phyloP scores from a whole-genome alignment of 2,888 invertebrate species.

The Syritta pipiens region DNA sequence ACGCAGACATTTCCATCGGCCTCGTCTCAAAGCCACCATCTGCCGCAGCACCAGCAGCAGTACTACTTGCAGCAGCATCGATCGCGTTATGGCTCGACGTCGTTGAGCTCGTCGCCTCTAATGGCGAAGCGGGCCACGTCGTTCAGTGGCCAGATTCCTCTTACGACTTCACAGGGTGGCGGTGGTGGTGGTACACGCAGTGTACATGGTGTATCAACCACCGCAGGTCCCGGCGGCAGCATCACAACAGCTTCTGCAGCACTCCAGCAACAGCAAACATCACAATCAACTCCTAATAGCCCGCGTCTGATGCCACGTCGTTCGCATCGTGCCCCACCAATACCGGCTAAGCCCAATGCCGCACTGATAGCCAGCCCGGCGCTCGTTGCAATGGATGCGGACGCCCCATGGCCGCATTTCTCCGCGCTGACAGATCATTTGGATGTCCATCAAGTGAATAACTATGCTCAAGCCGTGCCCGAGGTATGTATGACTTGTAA shows the following conservation, averaged over 20 bases:
- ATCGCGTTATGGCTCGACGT: constrained; percentile 72
- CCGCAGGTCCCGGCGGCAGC: constrained; percentile 5
- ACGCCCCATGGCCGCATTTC: constrained; percentile 79
- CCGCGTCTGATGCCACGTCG: constrained; percentile 85
- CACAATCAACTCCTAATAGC: constrained; percentile 86
- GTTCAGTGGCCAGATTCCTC: constrained; percentile 76
- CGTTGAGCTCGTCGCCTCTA: constrained; percentile 76
- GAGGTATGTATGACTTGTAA: constrained; percentile 77
- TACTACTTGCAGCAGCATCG: constrained; percentile 64
- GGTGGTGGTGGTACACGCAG: too few relatives aligned
- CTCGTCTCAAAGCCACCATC: constrained; percentile 72
- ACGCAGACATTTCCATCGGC: constrained; percentile 78
- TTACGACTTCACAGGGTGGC: constrained; percentile 72
- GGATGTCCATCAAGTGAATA: constrained; percentile 78
- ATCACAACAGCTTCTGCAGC: constrained; percentile 8
- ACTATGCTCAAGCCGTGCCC: constrained; percentile 78
- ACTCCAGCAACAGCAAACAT: constrained; percentile 69
- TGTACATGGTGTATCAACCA: constrained; percentile 8
- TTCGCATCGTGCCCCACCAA: constrained; percentile 79
- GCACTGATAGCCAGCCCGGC: constrained; percentile 73
- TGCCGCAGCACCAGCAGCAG: constrained; percentile 71
- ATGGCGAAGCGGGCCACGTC: constrained; percentile 77
- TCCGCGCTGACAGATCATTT: constrained; percentile 77
- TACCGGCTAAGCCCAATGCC: constrained; percentile 75
- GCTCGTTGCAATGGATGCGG: constrained; percentile 75